Evolutionary conservation across 2,888 invertebrate species (phyloP), one percentile per base, ranked within the genome.

Genomic region (Troides aeacus): DNA sequence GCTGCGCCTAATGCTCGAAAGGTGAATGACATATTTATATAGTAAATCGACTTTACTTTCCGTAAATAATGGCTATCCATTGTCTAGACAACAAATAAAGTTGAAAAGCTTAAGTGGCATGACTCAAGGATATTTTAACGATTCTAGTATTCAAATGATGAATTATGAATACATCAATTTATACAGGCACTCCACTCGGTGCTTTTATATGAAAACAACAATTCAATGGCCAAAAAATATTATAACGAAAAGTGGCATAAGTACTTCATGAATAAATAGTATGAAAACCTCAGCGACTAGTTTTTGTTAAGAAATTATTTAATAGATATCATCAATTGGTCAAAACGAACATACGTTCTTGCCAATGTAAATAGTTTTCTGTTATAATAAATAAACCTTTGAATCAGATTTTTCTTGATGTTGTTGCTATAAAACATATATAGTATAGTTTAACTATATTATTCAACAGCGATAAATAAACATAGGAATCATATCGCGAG

Each of bases 1-100:
- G 92, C 90, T n/a, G 79, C 83, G 15, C 91, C 92, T n/a, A 92
- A 92, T 72, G 82, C 88, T 60, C 78, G 84, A 71, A 79, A 83
- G 85, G 91, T 91, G 58, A 67, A 71, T 36, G 57, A 76, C 59
- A 53, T 24, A 24, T 62, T 66, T 66, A 59, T n/a, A 50, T 50
- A 62, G 50, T 58, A 39, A 62, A 46, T 57, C 50, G 30, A 53
- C 3, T 17, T 53, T 61, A 24, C 24, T 60, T 68, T 58, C 56
- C 21, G 7, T 7, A 23, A 23, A 58, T n/a, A 58, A 58, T 58
- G 21, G 57, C 23, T n/a, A 59, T 69, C 39, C 59, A 56, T 53
- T 62, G 65, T 46, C 57, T 62, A 65, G 46, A 58, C 62, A 56
- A 36, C 39, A 46, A 64, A 62, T 15, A 64, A 64, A 58, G 15